Evolutionary conservation across 2,113 vertebrate species (phyloP), one percentile per base, ranked within the genome.

Genomic region (Anarhynchus alexandrinus): DNA sequence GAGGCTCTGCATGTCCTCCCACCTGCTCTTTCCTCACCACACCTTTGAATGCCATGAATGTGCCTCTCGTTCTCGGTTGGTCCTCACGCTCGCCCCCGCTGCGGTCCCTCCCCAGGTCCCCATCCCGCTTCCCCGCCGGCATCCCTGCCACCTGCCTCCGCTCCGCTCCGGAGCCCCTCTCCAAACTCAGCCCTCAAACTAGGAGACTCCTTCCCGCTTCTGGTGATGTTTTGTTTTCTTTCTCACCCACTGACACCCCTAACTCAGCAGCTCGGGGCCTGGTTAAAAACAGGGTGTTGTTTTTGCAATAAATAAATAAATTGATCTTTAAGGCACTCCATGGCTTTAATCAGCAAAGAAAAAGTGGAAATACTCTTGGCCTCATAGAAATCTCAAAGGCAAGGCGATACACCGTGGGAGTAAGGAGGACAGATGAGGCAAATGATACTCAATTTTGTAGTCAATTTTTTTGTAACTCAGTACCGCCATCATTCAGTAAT

Each of bases 51-150:
- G 19, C 25, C 40, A 57, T 32, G 20, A 38, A 64, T 29, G 25
- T 72, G 26, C 21, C 27, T 67, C 27, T 79, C 12, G 0, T 18
- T 62, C 30, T 90, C 11, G 1, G 30, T 3, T 55, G 15, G 15
- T 74, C 55, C 71, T n/a, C 26, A 29, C 3, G 2, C 29, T 71
- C 1, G 0, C 18, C 27, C 32, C 14, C 1, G 0, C 64, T 11
- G 8, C 2, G 9, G 58, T 58, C 19, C 32, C 29, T 82, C 34
- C 34, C 45, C 47, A 52, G 13, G 18, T 42, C 11, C 23, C 20
- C 21, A 22, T 12, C 34, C 26, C 9, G 2, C 12, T 10, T 21
- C 18, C 21, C 22, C 10, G 27, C 23, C 11, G 2, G 14, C 26
- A 55, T n/a, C 20, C 30, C 34, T 66, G 34, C 12, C 18, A n/a